Conservation (phyloP, 2,797 vertebrate genomes). For the Octomys mimax region DNA sequence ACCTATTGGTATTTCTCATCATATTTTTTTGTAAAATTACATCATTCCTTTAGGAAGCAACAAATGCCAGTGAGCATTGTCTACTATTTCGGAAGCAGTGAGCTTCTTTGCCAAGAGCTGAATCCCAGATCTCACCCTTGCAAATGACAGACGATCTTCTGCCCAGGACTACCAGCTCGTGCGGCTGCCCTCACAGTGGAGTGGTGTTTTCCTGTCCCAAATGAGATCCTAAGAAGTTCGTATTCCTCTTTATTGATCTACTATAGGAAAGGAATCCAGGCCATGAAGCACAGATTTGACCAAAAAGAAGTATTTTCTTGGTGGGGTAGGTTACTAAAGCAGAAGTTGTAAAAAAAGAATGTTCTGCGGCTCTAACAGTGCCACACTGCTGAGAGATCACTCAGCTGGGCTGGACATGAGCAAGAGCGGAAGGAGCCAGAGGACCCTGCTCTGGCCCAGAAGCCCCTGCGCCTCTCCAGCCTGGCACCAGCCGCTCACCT, state of each 20-base stretch:
- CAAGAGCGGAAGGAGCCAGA: not conserved
- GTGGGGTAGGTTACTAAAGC: not conserved
- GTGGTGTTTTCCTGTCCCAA: not conserved
- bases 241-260: not conserved
- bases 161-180: not conserved
- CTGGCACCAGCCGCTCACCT: not conserved
- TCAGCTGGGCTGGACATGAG: not conserved
- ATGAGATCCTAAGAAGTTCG: not conserved
- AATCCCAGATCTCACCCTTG: not conserved
- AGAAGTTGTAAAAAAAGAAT: not conserved
- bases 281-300: not conserved
- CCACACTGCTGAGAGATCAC: not conserved
- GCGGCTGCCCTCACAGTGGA: not conserved
- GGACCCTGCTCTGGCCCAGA: too few species aligned
- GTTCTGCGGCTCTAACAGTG: too few species aligned
- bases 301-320: not conserved
- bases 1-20: not conserved
- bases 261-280: not conserved
- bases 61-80: not conserved
- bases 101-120: not conserved
- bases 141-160: not conserved
- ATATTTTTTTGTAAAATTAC: not conserved
- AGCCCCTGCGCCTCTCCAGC: not conserved
- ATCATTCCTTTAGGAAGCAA: not conserved
- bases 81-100: not conserved